Percentiles rank a stretch among this genome's conserved stretches.
Evolutionary conservation across 2,888 invertebrate genomes (phyloP).

Genomic region (Macrosoma leucophasiata): DNA sequence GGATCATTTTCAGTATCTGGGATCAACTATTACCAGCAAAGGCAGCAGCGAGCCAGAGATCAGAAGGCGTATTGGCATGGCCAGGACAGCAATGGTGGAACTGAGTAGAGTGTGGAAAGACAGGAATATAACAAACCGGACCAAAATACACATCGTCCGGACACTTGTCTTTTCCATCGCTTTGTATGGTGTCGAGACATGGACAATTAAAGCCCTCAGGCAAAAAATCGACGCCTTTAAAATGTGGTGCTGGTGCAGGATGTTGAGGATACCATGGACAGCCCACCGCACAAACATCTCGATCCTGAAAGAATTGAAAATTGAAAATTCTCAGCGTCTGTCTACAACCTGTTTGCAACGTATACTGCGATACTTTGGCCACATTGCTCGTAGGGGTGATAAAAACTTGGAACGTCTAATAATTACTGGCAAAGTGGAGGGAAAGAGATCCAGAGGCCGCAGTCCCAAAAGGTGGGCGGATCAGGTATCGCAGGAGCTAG

Average conservation of each 20-base stretch:
- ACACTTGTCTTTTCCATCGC: conserved; percentile 6
- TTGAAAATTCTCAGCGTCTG: neutral
- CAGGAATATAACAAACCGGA: conserved; percentile 2
- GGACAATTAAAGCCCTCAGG: neutral
- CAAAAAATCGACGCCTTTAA: conserved; percentile 2
- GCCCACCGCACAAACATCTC: neutral
- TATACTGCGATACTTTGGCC: neutral
- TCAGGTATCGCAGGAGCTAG: too few species aligned
- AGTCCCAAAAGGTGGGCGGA: too few species aligned
- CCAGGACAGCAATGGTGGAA: conserved; percentile 3
- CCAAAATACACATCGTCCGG: conserved; percentile 4
- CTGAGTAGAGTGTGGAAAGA: conserved; percentile 5
- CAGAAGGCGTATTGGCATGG: conserved; percentile 1
- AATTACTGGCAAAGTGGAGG: neutral
- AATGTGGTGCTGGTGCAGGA: neutral
- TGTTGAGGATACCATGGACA: conserved; percentile 2
- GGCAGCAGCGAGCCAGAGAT: conserved; percentile 4
- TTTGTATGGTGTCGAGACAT: conserved; percentile 2
- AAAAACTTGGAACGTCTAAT: neutral
- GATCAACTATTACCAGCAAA: conserved; percentile 1
- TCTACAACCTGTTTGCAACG: neutral
- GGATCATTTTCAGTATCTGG: conserved; percentile 1
- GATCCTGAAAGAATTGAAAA: conserved; percentile 1
- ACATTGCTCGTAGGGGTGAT: conserved; percentile 1
- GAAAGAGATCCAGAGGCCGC: neutral